phyloP scores from a whole-genome alignment of 2,113 vertebrate species.

The Alectura lathami region DNA sequence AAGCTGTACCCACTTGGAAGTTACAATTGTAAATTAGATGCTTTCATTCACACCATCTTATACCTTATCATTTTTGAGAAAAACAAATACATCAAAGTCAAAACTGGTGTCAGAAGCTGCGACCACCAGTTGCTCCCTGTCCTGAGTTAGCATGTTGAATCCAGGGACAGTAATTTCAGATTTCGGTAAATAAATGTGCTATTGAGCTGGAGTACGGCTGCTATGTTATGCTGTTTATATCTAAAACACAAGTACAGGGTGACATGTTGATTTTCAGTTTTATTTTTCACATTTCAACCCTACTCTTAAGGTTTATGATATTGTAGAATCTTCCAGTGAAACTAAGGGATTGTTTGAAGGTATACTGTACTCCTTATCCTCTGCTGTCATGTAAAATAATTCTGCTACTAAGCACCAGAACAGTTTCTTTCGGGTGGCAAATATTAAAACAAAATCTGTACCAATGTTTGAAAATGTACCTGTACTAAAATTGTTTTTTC shows the following conservation, averaged over 20 bases:
- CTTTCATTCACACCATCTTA: neutral
- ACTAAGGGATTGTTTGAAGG: neutral
- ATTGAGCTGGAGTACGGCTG: neutral
- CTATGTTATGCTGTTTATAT: neutral
- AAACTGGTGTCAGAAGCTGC: neutral
- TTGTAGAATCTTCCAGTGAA: constrained; percentile 35
- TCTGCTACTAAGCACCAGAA: neutral
- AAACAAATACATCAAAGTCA: neutral
- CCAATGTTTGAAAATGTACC: neutral
- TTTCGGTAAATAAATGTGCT: neutral
- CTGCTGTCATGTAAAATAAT: neutral
- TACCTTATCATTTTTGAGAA: neutral
- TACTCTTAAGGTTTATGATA: neutral
- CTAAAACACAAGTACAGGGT: neutral
- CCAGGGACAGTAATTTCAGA: neutral
- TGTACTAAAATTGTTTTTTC: neutral
- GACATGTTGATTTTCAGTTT: neutral
- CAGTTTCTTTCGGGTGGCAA: neutral
- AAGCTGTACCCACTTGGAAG: neutral
- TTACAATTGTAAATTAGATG: neutral
- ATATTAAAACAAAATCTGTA: neutral
- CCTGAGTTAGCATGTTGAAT: neutral
- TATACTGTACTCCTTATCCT: neutral
- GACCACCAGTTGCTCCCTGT: neutral
- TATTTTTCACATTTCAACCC: neutral